Evolutionary conservation across 2,113 vertebrate species (phyloP), one percentile per base, ranked within the genome.

Genomic region (Todiramphus chloris): DNA sequence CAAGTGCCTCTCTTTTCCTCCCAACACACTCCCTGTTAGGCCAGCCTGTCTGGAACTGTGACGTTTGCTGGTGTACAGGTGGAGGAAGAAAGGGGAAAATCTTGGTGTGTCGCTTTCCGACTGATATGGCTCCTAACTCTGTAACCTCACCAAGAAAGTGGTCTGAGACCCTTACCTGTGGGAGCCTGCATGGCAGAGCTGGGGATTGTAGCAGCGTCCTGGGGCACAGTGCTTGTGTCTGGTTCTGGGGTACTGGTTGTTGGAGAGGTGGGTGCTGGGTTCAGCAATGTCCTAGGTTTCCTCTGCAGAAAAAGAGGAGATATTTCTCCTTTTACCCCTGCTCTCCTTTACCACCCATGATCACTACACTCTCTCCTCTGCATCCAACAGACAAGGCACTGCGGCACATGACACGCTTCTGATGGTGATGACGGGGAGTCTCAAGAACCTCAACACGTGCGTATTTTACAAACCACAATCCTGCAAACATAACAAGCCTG

Each of bases 181-280:
- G 99, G 99, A 81, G 99, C 99, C 98, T 99, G 99, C 97, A 99
- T 98, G 97, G 99, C 99, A 96, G 99, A 98, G 94, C 97, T 99
- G 97, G 99, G 99, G 96, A 99, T 99, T 95, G 99, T 99, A 95
- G 99, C 99, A 70, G 99, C 99, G 94, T 99, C 99, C 98, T 99
- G 98, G 84, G 99, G 99, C 83, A 99, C 99, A 95, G 99, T 99
- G 98, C 99, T 99, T 97, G 99, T 99, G 97, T 99, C 99, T 58
- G 99, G 99, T 94, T 99, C 99, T 87, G 99, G 99, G 69, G 99
- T 99, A 98, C 99, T 99, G 97, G 98, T 99, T 98, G 99, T 99
- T 95, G 99, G 99, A 96, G 99, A 99, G 51, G 98, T 99, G 97
- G 99, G 99, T 95, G 98, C 98, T 91, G 98, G 98, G 97, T 99